phyloP scores from a whole-genome alignment of 2,888 invertebrate species.

The Hypselothyrea guttata region DNA sequence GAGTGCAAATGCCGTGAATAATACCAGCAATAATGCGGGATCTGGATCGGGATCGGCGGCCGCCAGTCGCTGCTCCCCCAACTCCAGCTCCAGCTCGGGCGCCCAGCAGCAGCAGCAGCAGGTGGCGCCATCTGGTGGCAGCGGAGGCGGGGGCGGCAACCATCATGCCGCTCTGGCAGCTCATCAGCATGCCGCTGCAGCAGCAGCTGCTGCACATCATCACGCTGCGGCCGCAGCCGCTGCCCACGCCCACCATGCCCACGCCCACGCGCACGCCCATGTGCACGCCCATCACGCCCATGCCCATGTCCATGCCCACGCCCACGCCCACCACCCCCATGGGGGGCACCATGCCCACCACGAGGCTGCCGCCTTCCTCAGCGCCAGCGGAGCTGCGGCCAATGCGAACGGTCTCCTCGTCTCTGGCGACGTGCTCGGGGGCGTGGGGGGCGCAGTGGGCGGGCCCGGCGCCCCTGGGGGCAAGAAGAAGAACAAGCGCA shows the following conservation, averaged over 20 bases:
- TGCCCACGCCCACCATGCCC: constrained; percentile 70
- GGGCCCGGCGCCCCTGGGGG: constrained; percentile 67
- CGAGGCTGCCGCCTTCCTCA: constrained; percentile 65
- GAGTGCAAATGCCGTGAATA: constrained; percentile 36
- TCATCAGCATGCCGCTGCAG: constrained; percentile 71
- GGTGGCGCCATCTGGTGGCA: constrained; percentile 10
- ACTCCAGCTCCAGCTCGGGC: constrained; percentile 59
- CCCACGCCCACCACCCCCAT: constrained; percentile 66
- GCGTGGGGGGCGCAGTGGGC: too few species aligned
- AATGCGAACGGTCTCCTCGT: constrained; percentile 58
- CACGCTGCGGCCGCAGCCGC: constrained; percentile 71
- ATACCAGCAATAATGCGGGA: constrained; percentile 11
- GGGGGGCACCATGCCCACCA: constrained; percentile 57
- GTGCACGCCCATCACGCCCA: constrained; percentile 47
- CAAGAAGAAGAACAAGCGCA: constrained; percentile 96
- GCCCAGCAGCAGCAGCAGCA: constrained; percentile 36
- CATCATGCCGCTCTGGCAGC: constrained; percentile 69
- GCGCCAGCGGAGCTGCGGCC: constrained; percentile 48
- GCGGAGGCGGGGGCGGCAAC: too few species aligned
- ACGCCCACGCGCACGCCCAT: constrained; percentile 36
- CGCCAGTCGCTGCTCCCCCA: constrained; percentile 41
- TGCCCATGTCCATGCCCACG: constrained; percentile 58
- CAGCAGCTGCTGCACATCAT: constrained; percentile 70
- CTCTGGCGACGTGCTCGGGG: constrained; percentile 61
- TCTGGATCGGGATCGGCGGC: constrained; percentile 34